A percentile compares a stretch with the other conserved stretches of the same genome.
These are phyloP conservation scores for Strigops habroptila DNA, from an alignment of 2,113 vertebrate species.

Conservation along the genomic window DNA sequence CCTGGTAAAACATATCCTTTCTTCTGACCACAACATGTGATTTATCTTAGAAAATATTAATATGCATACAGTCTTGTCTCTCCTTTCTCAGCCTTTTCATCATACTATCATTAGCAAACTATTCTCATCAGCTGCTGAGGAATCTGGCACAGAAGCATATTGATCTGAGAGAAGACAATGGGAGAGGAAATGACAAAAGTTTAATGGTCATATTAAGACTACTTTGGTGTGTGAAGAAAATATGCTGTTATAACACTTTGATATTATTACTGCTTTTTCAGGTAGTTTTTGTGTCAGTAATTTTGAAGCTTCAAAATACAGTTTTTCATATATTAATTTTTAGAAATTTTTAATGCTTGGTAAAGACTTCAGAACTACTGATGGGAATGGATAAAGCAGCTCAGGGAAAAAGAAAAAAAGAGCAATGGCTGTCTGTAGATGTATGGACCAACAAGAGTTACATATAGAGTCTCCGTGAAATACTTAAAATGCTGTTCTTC, in stretches of 20 bases:
- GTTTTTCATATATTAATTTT: neutral
- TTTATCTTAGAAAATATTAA: neutral
- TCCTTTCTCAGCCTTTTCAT: neutral
- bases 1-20: neutral
- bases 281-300: neutral
- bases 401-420: neutral
- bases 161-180: neutral
- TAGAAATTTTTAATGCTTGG: neutral
- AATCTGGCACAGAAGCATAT: neutral
- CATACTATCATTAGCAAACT: neutral
- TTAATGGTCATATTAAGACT: neutral
- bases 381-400: neutral
- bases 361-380: neutral
- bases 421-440: neutral
- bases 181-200: neutral
- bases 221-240: neutral
- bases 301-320: neutral
- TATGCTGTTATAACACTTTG: neutral
- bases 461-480: neutral
- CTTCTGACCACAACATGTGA: neutral
- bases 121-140: neutral
- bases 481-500: neutral
- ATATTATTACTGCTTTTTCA: neutral
- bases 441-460: neutral
- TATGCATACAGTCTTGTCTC: neutral